Evolutionary conservation across 2,113 vertebrate genomes (phyloP), one percentile per base, ranked within the genome.

Genomic region (Haplochromis vanheusdeni): DNA sequence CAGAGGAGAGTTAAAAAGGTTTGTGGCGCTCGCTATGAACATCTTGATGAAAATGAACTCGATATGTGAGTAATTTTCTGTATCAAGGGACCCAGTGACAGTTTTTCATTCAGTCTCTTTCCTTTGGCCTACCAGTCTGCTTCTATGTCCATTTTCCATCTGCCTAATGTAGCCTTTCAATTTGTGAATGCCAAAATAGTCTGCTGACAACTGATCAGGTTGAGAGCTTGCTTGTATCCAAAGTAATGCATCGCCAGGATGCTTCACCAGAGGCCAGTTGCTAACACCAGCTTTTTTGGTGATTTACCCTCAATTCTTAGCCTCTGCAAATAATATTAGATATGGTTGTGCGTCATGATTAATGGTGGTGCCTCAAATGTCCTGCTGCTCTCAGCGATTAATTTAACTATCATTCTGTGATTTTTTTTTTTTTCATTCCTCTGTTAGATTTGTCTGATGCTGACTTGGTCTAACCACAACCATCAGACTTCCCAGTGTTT

Each of bases 11-110:
- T 89, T 89, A 85, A 93, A 93, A 89, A 90, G 85, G 81, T 87
- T 92, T 81, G 68, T 16, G 81, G 83, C 73, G 35, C 83, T 89
- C 65, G 58, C 77, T 62, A 21, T 80, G 82, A 92, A 83, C 89
- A 85, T 88, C 85, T 84, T 84, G 77, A 90, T 90, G 83, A 89
- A 88, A 83, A 94, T 91, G 60, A 92, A 91, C 77, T 83, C 6
- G 54, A 84, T 70, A 81, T 86, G 49, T 4, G 10, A 87, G 83
- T 88, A 62, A 89, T 93, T 89, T 89, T 90, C 58, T 70, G 37
- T 81, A 80, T 81, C 89, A 11, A 55, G 82, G 75, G 83, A 91
- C 79, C 26, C 37, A 5, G 62, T 84, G 79, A 88, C 87, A 81
- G 52, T 79, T 85, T 91, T 86, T 28, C 35, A 31, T 79, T 88